These are phyloP conservation scores for Parus major DNA, from an alignment of 2,113 vertebrate genomes.

Conservation along the genomic window DNA sequence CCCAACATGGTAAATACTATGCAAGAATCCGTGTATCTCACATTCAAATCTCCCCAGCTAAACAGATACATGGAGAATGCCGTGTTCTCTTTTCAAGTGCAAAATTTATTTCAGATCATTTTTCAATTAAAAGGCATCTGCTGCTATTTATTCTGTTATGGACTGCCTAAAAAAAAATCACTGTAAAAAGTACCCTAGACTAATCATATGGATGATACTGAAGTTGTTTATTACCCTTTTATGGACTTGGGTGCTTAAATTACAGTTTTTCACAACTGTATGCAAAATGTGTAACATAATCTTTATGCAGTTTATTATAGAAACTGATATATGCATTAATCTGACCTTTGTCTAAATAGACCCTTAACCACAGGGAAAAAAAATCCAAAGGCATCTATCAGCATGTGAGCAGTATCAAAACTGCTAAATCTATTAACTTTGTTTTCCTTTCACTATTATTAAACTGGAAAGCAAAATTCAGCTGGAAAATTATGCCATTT, in stretches of 20 bases:
- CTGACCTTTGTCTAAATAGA: constrained; percentile 73
- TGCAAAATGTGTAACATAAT: constrained; percentile 76
- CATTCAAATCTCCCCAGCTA: constrained; percentile 58
- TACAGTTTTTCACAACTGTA: constrained; percentile 77
- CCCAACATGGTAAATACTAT: constrained; percentile 45
- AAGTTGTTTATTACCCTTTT: constrained; percentile 77
- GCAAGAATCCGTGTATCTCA: constrained; percentile 32
- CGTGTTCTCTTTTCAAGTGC: constrained; percentile 64
- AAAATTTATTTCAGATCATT: constrained; percentile 74
- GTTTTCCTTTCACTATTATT: constrained; percentile 80
- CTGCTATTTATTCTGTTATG: constrained; percentile 63
- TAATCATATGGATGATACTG: constrained; percentile 65
- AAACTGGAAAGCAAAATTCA: constrained; percentile 78
- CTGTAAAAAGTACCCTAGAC: constrained; percentile 47
- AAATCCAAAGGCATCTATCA: constrained; percentile 54
- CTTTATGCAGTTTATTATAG: constrained; percentile 72
- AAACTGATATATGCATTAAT: constrained; percentile 74
- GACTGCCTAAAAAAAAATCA: constrained; percentile 51
- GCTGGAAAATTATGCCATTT: constrained; percentile 80
- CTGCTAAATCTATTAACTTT: constrained; percentile 78
- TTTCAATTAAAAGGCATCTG: constrained; percentile 79
- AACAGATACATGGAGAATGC: constrained; percentile 58
- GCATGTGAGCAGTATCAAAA: constrained; percentile 64
- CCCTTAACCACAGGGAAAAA: constrained; percentile 53
- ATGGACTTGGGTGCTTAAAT: constrained; percentile 73